A percentile compares a stretch with the other conserved stretches of the same genome.
These are phyloP conservation scores for Incurvaria masculella DNA, from an alignment of 2,888 invertebrate species.

Conservation along the genomic window DNA sequence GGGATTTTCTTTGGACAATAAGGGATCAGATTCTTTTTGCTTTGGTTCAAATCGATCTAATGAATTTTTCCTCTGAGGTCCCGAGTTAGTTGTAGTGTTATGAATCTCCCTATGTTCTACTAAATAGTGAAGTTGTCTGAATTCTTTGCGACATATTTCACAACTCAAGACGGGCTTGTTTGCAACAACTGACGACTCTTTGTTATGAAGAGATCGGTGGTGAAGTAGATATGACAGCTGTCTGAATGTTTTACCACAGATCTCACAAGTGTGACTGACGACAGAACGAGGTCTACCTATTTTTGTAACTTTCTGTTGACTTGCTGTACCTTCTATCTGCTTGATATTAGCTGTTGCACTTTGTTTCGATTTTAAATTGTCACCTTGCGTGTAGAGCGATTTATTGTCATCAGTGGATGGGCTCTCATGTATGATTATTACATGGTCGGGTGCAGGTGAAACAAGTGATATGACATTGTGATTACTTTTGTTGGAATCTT, in stretches of 20 bases:
- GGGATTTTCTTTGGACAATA: constrained; percentile 1
- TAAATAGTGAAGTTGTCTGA: constrained; percentile 46
- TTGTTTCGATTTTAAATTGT: background rate
- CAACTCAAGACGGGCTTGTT: constrained; percentile 35
- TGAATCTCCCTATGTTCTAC: constrained; percentile 48
- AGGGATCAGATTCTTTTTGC: background rate
- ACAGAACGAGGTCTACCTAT: background rate
- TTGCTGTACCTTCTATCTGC: background rate
- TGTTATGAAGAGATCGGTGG: constrained; percentile 41
- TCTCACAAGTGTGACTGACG: constrained; percentile 29
- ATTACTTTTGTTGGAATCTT: background rate
- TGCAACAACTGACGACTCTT: constrained; percentile 19
- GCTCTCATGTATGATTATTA: background rate
- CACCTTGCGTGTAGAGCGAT: background rate
- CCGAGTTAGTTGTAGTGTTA: constrained; percentile 21
- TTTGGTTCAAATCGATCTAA: background rate
- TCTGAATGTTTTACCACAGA: constrained; percentile 47
- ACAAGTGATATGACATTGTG: background rate
- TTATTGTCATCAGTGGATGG: background rate
- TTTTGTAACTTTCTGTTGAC: background rate
- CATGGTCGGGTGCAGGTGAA: background rate
- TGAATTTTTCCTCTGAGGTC: background rate
- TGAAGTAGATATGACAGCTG: constrained; percentile 44
- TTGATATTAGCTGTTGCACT: background rate
- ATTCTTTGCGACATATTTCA: constrained; percentile 47